Evolutionary conservation across 1,140 invertebrate genomes (phyloP).

Genomic region (Gerris buenoi): DNA sequence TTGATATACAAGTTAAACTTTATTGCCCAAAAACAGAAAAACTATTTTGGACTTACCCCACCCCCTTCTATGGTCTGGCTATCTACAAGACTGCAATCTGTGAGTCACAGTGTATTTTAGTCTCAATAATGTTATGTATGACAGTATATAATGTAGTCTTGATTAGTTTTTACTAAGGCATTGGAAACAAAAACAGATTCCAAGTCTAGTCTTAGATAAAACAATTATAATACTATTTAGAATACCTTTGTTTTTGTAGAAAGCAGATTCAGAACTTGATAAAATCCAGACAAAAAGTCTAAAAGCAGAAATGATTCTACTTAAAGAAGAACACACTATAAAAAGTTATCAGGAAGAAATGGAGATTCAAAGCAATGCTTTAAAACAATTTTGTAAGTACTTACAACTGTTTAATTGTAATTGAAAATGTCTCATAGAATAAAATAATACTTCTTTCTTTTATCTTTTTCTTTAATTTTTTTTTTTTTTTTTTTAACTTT

Average conservation of each 20-base stretch:
- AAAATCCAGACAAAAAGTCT: not conserved
- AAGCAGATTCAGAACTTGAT: not conserved
- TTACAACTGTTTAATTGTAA: not conserved
- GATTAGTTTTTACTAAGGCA: not conserved
- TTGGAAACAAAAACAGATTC: not conserved
- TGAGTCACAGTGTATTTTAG: not conserved
- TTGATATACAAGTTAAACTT: too few relatives aligned
- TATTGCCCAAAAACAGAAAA: too few relatives aligned
- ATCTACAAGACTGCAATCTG: too few relatives aligned
- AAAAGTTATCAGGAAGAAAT: conserved; percentile 7
- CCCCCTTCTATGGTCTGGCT: too few relatives aligned
- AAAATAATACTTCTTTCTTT: too few relatives aligned
- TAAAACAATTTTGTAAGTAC: conserved; percentile 7
- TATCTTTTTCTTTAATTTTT: not conserved
- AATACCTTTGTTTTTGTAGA: not conserved
- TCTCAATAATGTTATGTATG: not conserved
- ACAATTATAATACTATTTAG: not conserved
- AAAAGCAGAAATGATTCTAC: not conserved
- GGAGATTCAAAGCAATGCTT: not conserved
- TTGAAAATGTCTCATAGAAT: too few relatives aligned
- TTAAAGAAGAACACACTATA: conserved; percentile 5
- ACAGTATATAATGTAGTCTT: not conserved
- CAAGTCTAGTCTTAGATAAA: not conserved
- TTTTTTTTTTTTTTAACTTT: not conserved
- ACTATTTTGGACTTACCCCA: too few relatives aligned